Conservation (phyloP, 2,797 vertebrate species). For the Pteropus rufus region DNA sequence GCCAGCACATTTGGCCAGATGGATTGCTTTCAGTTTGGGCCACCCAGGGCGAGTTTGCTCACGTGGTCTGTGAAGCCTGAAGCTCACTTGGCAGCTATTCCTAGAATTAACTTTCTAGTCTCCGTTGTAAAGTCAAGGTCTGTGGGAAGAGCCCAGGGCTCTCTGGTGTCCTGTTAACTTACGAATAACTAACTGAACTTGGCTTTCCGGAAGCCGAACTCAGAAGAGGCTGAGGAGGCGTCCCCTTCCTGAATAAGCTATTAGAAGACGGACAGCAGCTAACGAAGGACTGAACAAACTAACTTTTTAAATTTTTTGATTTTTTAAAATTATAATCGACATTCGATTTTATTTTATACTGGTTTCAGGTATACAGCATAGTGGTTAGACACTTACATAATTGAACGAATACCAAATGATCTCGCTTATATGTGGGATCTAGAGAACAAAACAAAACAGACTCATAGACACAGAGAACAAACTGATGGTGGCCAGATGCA, state of each 20-base stretch:
- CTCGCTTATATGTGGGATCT: too few species aligned
- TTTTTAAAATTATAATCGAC: too few species aligned
- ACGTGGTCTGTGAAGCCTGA: neutral
- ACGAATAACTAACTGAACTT: constrained; percentile 10
- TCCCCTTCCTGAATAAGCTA: neutral
- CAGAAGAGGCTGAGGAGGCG: neutral
- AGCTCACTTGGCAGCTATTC: neutral
- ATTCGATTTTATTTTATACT: too few species aligned
- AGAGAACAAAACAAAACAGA: too few species aligned
- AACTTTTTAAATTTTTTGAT: too few species aligned
- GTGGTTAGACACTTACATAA: too few species aligned
- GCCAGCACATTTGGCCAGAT: neutral
- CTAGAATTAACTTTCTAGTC: neutral
- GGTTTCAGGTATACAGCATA: too few species aligned
- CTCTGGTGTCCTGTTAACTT: constrained; percentile 1
- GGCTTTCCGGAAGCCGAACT: constrained; percentile 16
- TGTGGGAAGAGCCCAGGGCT: neutral
- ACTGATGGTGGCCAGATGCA: too few species aligned
- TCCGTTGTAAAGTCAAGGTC: neutral
- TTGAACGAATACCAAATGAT: too few species aligned
- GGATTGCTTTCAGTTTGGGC: neutral
- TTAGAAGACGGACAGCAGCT: neutral
- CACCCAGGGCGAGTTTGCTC: neutral
- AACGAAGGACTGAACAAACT: neutral
- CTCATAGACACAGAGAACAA: too few species aligned